A percentile compares a stretch with the other conserved stretches of the same genome.
phyloP scores from a whole-genome alignment of 2,888 invertebrate species.

The Campaea margaritaria region DNA sequence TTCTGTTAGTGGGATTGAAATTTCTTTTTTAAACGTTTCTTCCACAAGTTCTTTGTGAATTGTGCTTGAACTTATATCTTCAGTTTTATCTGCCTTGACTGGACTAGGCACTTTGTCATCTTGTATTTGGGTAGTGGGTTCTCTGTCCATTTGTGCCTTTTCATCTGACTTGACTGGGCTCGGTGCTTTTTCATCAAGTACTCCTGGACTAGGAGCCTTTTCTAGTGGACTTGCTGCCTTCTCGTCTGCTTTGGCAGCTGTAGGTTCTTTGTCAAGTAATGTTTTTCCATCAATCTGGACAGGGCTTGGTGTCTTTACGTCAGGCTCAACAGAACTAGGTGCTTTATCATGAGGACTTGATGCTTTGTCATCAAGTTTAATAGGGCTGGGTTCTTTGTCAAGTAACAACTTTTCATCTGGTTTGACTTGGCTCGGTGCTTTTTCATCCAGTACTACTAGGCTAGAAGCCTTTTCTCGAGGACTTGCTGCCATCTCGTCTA shows the following conservation, averaged over 20 bases:
- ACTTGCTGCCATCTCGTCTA: too few relatives aligned
- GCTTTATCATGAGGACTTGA: slow-evolving; percentile 1
- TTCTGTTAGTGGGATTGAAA: background rate
- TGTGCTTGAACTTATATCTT: background rate
- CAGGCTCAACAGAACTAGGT: too few relatives aligned
- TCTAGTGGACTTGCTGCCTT: slow-evolving; percentile 24
- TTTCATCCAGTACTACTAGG: background rate
- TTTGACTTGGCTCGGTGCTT: background rate
- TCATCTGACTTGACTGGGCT: slow-evolving; percentile 23
- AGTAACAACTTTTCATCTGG: background rate
- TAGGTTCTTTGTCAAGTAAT: slow-evolving; percentile 19
- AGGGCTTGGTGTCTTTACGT: too few relatives aligned
- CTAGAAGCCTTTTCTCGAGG: background rate
- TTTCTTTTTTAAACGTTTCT: background rate
- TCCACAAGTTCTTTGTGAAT: background rate
- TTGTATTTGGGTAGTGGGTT: too few relatives aligned
- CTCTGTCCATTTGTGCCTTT: too few relatives aligned
- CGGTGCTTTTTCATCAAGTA: slow-evolving; percentile 14
- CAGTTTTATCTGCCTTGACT: background rate
- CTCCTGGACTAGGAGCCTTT: background rate
- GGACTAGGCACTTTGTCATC: slow-evolving; percentile 1
- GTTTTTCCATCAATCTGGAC: too few relatives aligned
- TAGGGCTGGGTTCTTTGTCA: background rate
- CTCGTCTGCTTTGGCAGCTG: slow-evolving; percentile 22
- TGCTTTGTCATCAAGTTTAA: background rate